Conservation (phyloP, 2,797 vertebrate genomes). For the Hyperoplus immaculatus region DNA sequence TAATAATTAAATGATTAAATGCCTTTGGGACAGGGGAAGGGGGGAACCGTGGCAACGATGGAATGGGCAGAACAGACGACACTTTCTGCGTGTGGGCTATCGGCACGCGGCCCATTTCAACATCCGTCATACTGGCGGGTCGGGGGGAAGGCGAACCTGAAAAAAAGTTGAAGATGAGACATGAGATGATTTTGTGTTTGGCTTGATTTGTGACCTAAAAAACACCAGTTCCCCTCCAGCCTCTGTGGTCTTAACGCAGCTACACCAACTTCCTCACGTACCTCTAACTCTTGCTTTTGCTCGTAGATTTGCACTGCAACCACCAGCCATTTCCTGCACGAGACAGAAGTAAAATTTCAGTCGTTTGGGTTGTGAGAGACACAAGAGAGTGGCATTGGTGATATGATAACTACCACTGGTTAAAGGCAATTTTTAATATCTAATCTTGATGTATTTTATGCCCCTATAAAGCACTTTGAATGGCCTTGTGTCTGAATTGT, state of each 20-base stretch:
- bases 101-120: not conserved
- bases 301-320: not conserved
- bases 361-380: not conserved
- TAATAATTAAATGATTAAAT: not conserved
- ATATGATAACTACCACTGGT: too few species aligned
- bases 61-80: slow-evolving; percentile 50
- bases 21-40: not conserved
- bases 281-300: slow-evolving; percentile 27
- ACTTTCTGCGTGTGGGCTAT: not conserved
- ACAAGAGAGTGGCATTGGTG: too few species aligned
- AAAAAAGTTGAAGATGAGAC: slow-evolving; percentile 5
- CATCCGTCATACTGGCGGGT: accelerated
- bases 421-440: too few species aligned
- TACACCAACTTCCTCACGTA: slow-evolving; percentile 38
- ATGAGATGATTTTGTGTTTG: not conserved
- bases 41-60: accelerated
- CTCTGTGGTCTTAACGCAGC: not conserved
- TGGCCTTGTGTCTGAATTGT: too few species aligned
- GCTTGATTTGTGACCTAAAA: not conserved
- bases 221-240: not conserved
- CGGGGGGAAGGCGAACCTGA: slow-evolving; percentile 20
- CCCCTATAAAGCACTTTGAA: too few species aligned
- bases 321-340: slow-evolving; percentile 64
- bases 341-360: not conserved
- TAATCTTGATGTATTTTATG: too few species aligned